These are phyloP conservation scores for Thereva unica DNA, from an alignment of 2,888 invertebrate genomes.

Conservation along the genomic window DNA sequence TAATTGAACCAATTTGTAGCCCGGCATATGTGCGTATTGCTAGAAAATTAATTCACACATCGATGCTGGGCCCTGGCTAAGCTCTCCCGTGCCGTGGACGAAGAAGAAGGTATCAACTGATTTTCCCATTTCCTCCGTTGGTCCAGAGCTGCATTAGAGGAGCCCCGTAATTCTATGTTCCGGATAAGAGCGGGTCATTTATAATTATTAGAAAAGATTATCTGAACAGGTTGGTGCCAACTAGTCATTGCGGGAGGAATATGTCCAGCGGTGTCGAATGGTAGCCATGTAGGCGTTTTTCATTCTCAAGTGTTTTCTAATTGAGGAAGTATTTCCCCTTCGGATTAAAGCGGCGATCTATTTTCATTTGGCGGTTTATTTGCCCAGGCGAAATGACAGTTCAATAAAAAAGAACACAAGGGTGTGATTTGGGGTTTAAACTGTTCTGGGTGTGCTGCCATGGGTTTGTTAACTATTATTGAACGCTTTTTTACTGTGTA, in stretches of 20 bases:
- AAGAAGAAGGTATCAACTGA: not conserved
- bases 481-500: no score
- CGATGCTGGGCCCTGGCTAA: slow-evolving; percentile 21
- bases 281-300: slow-evolving; percentile 32
- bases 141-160: slow-evolving; percentile 13
- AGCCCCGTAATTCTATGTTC: slow-evolving; percentile 37
- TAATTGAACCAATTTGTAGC: slow-evolving; percentile 35
- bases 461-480: no score
- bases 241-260: slow-evolving; percentile 5
- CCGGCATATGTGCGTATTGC: slow-evolving; percentile 28
- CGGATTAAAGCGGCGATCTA: not conserved
- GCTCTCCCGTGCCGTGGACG: slow-evolving; percentile 13
- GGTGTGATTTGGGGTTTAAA: no score
- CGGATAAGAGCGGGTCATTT: slow-evolving; percentile 40
- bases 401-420: no score
- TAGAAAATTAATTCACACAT: slow-evolving; percentile 37
- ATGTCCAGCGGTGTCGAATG: slow-evolving; percentile 18
- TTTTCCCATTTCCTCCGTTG: slow-evolving; percentile 29
- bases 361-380: no score
- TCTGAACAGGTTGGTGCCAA: slow-evolving; percentile 38
- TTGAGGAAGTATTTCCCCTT: slow-evolving; percentile 28
- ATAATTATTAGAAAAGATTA: slow-evolving; percentile 42
- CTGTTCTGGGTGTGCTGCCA: no score
- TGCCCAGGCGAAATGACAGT: no score
- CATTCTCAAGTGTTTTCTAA: slow-evolving; percentile 31